Conservation (phyloP, 2,113 vertebrate species). For the Arizona elegans region DNA sequence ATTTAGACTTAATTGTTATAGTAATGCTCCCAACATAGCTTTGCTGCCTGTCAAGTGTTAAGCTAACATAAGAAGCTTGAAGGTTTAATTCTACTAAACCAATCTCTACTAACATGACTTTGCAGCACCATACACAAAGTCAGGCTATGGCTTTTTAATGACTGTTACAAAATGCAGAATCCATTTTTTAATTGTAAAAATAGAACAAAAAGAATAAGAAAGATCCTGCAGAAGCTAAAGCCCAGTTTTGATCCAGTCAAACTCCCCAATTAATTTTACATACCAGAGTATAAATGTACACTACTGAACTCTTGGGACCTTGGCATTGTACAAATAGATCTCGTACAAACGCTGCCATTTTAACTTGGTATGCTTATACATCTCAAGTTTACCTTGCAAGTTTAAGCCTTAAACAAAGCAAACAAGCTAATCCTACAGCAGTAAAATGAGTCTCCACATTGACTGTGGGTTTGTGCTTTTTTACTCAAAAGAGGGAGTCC, state of each 20-base stretch:
- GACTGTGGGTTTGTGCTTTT: background rate
- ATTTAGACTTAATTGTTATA: background rate
- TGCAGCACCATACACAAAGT: rapidly evolving
- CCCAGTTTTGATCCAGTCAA: background rate
- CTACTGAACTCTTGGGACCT: rapidly evolving
- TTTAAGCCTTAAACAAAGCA: background rate
- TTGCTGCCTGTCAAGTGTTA: background rate
- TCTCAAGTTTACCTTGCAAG: background rate
- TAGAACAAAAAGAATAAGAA: background rate
- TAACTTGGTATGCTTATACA: background rate
- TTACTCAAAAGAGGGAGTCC: background rate
- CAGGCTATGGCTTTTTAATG: rapidly evolving
- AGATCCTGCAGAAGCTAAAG: background rate
- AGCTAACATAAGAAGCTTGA: background rate
- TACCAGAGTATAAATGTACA: background rate
- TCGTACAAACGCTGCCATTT: background rate
- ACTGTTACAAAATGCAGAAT: rapidly evolving
- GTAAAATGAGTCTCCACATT: background rate
- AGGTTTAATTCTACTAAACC: background rate
- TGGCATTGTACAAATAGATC: background rate
- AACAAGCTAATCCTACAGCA: background rate
- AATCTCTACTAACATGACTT: rapidly evolving
- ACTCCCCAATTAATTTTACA: background rate
- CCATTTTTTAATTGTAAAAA: rapidly evolving
- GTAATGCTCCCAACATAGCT: background rate